These are phyloP conservation scores for Semaprochilodus insignis DNA, from an alignment of 2,797 vertebrate species.

Conservation along the genomic window DNA sequence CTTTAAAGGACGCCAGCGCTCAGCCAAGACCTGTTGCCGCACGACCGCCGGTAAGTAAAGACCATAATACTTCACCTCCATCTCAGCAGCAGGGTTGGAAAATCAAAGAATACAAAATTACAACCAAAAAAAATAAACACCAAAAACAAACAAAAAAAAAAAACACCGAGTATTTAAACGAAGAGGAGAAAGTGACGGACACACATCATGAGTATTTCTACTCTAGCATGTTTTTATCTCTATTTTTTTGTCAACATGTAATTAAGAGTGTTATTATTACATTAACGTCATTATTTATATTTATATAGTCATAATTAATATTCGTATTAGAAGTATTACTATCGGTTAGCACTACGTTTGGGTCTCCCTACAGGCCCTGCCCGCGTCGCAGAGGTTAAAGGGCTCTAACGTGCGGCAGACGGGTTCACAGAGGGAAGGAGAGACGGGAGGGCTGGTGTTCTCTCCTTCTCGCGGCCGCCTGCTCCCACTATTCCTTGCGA, in stretches of 20 bases:
- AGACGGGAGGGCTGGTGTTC: slow-evolving; percentile 27
- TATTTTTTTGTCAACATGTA: slow-evolving; percentile 64
- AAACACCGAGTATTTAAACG: slow-evolving; percentile 63
- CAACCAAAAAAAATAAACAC: neutral
- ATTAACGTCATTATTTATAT: slow-evolving; percentile 56
- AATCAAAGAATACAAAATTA: slow-evolving; percentile 56
- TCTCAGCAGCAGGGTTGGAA: slow-evolving; percentile 60
- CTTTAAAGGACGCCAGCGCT: slow-evolving; percentile 67
- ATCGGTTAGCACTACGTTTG: slow-evolving; percentile 66
- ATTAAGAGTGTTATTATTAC: slow-evolving; percentile 68
- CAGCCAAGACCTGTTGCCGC: slow-evolving; percentile 59
- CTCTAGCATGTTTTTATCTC: slow-evolving; percentile 65
- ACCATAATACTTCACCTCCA: slow-evolving; percentile 42
- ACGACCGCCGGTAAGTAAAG: slow-evolving; percentile 51
- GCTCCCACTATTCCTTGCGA: neutral
- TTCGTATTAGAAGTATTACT: slow-evolving; percentile 70
- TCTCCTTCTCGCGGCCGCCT: neutral
- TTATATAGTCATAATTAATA: slow-evolving; percentile 62
- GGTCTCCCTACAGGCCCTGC: slow-evolving; percentile 58
- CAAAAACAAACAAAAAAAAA: slow-evolving; percentile 45
- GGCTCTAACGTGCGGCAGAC: slow-evolving; percentile 65
- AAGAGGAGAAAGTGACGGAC: slow-evolving; percentile 65
- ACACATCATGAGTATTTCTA: slow-evolving; percentile 75
- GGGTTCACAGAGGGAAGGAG: slow-evolving; percentile 62
- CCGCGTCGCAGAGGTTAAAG: slow-evolving; percentile 69